Base-by-base conservation (phyloP, 2,797 vertebrate genomes). In the Coregonus suidteri region DNA sequence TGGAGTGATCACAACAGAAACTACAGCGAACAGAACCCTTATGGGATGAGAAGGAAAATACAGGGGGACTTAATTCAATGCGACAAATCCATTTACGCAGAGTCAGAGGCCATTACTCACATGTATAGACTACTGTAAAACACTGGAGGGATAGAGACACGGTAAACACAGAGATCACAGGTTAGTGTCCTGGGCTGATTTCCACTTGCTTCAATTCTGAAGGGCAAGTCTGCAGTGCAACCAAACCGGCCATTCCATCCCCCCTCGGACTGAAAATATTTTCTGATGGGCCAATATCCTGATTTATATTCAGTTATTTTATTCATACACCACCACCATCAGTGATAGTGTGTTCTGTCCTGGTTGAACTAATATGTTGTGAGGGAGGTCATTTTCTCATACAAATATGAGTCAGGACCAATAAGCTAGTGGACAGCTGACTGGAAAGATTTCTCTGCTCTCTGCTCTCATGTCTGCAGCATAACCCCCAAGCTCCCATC, bases 11-110 rank as follows among this genome's bases (percentile, higher is more conserved):
- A 47, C 41, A 47, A 47, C 2, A 47, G 41, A 47, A 35, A 68
- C 15, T 69, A 69, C 67, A 69, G 11, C 79, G 80, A 76, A 81
- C 82, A 84, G 79, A 87, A 79, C 79, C 84, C 85, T 85, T 84
- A 82, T 47, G 41, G 41, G 41, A 47, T 11, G 41, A 47, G 41
- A 11, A 47, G 41, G 41, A 47, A 47, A 47, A 86, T 80, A 89
- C 75, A 84, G 72, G 9, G 77, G 79, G 80, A 79, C 83, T 83
- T 91, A 11, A 87, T 88, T 89, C 80, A 87, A 80, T 70, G 82
- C 56, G 77, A 88, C 89, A 87, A 77, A 84, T 88, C 79, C 80
- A 90, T 89, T 91, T 88, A 88, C 80, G 83, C 81, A 83, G 90
- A 88, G 82, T 85, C 86, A 89, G 87, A 83, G 77, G 71, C 80